Conservation (phyloP, 2,113 vertebrate species). For the Pelusios castaneus region DNA sequence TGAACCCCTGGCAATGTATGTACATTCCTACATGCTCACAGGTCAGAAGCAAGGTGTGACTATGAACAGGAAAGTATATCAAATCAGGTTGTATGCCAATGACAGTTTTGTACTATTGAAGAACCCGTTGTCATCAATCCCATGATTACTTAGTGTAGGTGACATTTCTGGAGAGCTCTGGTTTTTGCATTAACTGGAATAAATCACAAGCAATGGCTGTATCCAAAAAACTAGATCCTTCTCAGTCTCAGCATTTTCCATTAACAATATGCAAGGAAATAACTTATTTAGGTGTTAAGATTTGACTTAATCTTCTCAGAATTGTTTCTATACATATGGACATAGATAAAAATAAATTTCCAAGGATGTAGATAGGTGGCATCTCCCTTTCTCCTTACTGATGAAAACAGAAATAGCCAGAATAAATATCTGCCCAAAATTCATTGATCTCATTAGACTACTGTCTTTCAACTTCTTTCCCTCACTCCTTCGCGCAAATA, state of each 20-base stretch:
- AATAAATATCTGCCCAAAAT: not conserved
- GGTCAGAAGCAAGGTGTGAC: too few relatives aligned
- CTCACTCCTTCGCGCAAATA: too few relatives aligned
- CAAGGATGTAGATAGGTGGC: not conserved
- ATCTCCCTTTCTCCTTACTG: not conserved
- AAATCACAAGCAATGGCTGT: not conserved
- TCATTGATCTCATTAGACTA: not conserved
- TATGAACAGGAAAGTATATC: not conserved
- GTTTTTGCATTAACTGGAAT: not conserved
- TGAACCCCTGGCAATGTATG: not conserved
- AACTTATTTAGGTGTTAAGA: not conserved
- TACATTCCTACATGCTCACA: not conserved
- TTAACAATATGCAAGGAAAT: not conserved
- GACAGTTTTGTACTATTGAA: not conserved
- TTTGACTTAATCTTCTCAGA: not conserved
- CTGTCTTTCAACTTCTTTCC: not conserved
- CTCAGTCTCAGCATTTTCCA: not conserved
- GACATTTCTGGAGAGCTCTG: not conserved
- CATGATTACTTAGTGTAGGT: not conserved
- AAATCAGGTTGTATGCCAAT: not conserved
- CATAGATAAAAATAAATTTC: not conserved
- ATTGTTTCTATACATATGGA: not conserved
- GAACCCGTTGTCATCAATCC: not conserved
- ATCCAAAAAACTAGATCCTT: not conserved
- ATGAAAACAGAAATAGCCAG: not conserved